Evolutionary conservation across 2,797 vertebrate genomes (phyloP), one percentile per base, ranked within the genome.

Genomic region (Sylvia borin): DNA sequence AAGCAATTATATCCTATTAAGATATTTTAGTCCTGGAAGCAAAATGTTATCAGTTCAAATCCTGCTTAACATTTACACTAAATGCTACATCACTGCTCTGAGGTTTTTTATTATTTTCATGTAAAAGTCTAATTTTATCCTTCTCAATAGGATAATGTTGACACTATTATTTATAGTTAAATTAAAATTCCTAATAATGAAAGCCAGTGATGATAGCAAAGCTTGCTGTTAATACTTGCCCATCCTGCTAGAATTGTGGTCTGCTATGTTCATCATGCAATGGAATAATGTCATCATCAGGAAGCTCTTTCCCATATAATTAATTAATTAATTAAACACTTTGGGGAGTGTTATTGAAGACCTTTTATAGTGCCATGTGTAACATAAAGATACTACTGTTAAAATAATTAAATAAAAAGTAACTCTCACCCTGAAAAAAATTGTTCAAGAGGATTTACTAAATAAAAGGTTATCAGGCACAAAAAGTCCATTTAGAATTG

Each of bases 161-260:
- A 95, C 72, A 60, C 65, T 96, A 92, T 77, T 89, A 95, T 96
- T 96, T 96, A 93, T 83, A 76, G 57, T 55, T 94, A 88, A 92
- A 95, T 93, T 95, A 87, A 95, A 96, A 74, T 64, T 75, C 54
- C 62, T 96, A 95, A 83, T 73, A 92, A 81, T 64, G 62, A 93
- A 97, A 95, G 15, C 27, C 29, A 96, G 43, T 57, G 66, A 97
- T 45, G 68, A 86, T 79, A 95, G 57, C 42, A 94, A 94, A 94
- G 16, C 50, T 96, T 95, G n/a, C 50, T 91, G 50, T 92, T 97
- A 91, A 85, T 48, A 87, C 70, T 53, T 81, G 24, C 50, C 51
- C 40, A 73, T 36, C 53, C 90, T 90, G 42, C 53, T 78, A 67
- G 57, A 95, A 93, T 55, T 58, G 76, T 93, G 53, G 18, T n/a